Percentiles rank a stretch among this genome's conserved stretches.
phyloP scores from a whole-genome alignment of 2,113 vertebrate genomes.

The Notiomystis cincta region DNA sequence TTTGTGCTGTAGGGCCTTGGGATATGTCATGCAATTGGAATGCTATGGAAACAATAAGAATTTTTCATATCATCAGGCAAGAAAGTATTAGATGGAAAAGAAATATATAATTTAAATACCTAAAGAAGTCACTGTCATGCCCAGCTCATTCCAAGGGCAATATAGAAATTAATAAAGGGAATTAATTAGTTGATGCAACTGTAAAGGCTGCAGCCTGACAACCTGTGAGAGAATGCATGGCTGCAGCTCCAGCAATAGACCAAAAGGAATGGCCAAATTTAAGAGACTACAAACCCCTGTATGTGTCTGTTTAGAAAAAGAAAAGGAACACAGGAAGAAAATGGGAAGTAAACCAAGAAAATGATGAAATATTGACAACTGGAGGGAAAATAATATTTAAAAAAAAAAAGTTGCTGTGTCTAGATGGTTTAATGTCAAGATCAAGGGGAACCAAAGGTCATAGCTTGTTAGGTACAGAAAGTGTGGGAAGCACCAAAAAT shows the following conservation, averaged over 20 bases:
- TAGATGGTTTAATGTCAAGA: not conserved
- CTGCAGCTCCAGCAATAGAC: not conserved
- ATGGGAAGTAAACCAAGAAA: not conserved
- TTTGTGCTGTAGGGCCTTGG: not conserved
- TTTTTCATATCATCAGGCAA: not conserved
- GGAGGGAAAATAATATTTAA: not conserved
- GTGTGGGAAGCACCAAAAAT: not conserved
- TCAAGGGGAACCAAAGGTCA: not conserved
- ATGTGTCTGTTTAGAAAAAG: not conserved
- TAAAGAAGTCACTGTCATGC: not conserved
- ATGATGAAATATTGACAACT: fast-evolving
- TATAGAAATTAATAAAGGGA: not conserved
- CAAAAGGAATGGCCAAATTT: fast-evolving
- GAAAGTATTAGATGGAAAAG: not conserved
- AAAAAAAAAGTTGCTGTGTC: not conserved
- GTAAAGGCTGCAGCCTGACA: not conserved
- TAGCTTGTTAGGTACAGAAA: not conserved
- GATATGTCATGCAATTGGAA: not conserved
- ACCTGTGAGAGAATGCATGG: not conserved
- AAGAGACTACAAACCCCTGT: not conserved
- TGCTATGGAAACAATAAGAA: not conserved
- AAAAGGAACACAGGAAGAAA: not conserved
- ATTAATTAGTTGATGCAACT: not conserved
- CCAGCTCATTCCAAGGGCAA: not conserved
- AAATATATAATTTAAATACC: not conserved